Conservation (phyloP, 2,888 invertebrate species). For the Anarsia innoxiella region DNA sequence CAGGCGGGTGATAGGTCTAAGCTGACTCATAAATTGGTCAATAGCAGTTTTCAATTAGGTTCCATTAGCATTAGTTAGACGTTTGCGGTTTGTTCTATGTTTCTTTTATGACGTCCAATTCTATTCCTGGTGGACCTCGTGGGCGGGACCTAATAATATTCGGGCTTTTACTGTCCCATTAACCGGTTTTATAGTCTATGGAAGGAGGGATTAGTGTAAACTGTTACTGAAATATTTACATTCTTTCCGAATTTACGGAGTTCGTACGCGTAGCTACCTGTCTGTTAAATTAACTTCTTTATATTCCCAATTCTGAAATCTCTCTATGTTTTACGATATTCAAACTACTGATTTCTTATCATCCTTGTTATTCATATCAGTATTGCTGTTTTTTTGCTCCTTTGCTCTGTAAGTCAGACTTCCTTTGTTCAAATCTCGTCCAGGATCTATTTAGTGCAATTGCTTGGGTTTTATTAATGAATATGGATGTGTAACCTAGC, state of each 20-base stretch:
- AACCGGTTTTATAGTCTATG: conserved; percentile 40
- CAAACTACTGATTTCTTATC: background rate
- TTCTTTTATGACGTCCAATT: conserved; percentile 46
- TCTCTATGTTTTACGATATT: background rate
- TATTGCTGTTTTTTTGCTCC: background rate
- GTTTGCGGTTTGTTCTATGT: conserved; percentile 46
- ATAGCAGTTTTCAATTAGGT: conserved; percentile 43
- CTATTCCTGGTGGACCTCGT: conserved; percentile 52
- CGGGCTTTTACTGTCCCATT: conserved; percentile 43
- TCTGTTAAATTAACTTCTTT: no score
- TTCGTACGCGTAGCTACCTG: no score
- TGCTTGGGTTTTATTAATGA: conserved; percentile 4
- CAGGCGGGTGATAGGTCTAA: no score
- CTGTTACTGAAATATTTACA: conserved; percentile 25
- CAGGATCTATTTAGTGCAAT: background rate
- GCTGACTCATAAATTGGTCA: no score
- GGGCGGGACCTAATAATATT: conserved; percentile 49
- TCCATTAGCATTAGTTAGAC: conserved; percentile 47
- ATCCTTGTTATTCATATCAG: background rate
- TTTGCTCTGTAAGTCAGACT: no score
- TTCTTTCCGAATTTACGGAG: conserved; percentile 17
- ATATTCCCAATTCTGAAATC: no score
- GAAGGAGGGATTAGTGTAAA: conserved; percentile 26
- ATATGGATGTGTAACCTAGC: conserved; percentile 8
- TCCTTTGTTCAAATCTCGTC: background rate